These are phyloP conservation scores for Lethrus apterus DNA, from an alignment of 1,140 invertebrate genomes.

Conservation along the genomic window DNA sequence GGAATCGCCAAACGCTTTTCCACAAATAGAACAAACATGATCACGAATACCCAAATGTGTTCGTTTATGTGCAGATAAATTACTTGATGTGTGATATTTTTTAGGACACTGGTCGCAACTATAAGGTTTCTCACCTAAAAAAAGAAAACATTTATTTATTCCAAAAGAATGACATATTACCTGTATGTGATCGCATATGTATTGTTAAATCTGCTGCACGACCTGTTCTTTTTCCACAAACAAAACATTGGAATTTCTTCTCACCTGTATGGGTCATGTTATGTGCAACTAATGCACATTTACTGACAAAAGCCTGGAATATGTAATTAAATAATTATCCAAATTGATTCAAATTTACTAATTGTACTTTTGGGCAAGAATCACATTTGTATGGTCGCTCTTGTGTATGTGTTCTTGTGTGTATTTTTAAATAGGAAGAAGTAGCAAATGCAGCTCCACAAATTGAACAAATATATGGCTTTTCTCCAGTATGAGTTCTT, in stretches of 20 bases:
- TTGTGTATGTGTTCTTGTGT: constrained; percentile 65
- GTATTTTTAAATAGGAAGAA: constrained; percentile 74
- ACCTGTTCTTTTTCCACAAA: constrained; percentile 30
- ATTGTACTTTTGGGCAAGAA: constrained; percentile 28
- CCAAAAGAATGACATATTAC: constrained; percentile 20
- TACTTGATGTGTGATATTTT: constrained; percentile 45
- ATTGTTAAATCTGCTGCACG: constrained; percentile 39
- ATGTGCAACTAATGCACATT: constrained; percentile 29
- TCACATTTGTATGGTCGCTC: constrained; percentile 33
- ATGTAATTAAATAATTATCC: neutral
- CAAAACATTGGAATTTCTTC: constrained; percentile 31
- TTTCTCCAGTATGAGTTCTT: constrained; percentile 60
- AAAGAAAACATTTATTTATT: constrained; percentile 6
- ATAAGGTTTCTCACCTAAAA: constrained; percentile 42
- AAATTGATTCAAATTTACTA: neutral
- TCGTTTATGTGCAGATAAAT: constrained; percentile 46
- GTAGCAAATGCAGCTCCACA: constrained; percentile 48
- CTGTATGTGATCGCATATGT: constrained; percentile 45
- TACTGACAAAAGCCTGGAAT: constrained; percentile 31
- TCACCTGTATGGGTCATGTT: constrained; percentile 40
- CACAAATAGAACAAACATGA: constrained; percentile 46
- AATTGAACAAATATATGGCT: constrained; percentile 53
- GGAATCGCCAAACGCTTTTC: constrained; percentile 46
- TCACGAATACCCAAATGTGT: constrained; percentile 46
- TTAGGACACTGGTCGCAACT: constrained; percentile 47